Evolutionary conservation across 2,113 vertebrate species (phyloP).

Genomic region (Neomonachus schauinslandi): DNA sequence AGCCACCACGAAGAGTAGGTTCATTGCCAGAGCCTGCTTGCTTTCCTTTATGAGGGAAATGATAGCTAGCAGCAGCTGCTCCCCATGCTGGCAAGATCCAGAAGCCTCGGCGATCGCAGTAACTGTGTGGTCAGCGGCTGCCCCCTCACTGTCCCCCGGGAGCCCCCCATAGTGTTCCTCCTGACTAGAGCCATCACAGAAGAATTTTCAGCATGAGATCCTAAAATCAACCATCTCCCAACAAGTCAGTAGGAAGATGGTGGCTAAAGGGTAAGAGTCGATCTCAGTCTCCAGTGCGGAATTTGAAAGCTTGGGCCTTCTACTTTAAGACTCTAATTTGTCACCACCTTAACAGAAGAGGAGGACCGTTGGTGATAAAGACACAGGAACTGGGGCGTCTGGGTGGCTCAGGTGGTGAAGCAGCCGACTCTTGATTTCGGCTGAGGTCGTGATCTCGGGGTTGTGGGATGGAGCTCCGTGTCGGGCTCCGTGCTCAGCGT

Average conservation of each 20-base stretch:
- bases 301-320: not conserved
- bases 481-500: not conserved
- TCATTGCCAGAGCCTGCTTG: not conserved
- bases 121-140: not conserved
- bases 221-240: not conserved
- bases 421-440: not conserved
- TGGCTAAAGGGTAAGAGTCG: not conserved
- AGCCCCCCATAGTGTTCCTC: not conserved
- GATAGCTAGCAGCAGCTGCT: not conserved
- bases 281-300: not conserved
- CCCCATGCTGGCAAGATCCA: not conserved
- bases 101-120: not conserved
- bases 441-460: not conserved
- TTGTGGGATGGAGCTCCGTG: not conserved
- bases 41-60: not conserved
- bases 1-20: not conserved
- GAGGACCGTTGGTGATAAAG: not conserved
- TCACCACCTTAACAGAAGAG: slow-evolving; percentile 7
- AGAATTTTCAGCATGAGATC: not conserved
- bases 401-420: not conserved
- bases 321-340: not conserved
- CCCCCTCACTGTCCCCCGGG: not conserved
- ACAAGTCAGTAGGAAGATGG: not conserved
- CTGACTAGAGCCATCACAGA: not conserved
- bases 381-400: not conserved